Evolutionary conservation across 2,797 vertebrate species (phyloP), one percentile per base, ranked within the genome.

Genomic region (Okamejei kenojei): DNA sequence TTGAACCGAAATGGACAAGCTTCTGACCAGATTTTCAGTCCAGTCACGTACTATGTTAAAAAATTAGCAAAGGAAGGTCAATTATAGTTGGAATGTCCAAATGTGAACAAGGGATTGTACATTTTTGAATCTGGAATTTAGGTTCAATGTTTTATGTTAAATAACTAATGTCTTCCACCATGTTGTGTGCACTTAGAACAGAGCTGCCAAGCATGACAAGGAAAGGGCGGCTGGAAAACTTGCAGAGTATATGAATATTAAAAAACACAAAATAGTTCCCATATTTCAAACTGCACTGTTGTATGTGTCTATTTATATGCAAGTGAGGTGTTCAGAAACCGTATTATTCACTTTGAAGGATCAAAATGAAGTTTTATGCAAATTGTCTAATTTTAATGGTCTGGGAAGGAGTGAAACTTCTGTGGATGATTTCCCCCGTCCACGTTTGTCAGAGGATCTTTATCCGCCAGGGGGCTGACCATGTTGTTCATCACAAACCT

Each of bases 401-500:
- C 17, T 61, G 35, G 21, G 19, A 73, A 90, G 35, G 88, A 26
- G 88, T 90, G 88, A 92, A 92, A 23, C n/a, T 54, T 71, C 74
- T 54, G 17, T 10, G 23, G 38, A 74, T 54, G 23, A 91, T 73
- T 73, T 19, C 17, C 35, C 35, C 23, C 10, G 26, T 76, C 71
- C 10, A 13, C 54, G 71, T 26, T 29, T 74, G 68, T 92, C 68
- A 74, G 54, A 58, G 45, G 65, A n/a, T 71, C 74, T 58, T 76
- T 92, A 92, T 74, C 90, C 90, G 73, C 90, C 54, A 92, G 90
- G 90, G 54, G 90, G 90, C 71, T 92, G 38, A 76, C 38, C 76
- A 74, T 74, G 45, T 26, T 73, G 68, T 74, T 76, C 29, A 84
- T 84, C 86, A 38, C 65, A 71, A 90, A 90, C 23, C 65, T 71